Evolutionary conservation across 1,140 invertebrate species (phyloP).

Genomic region (Meloidogyne hapla): DNA sequence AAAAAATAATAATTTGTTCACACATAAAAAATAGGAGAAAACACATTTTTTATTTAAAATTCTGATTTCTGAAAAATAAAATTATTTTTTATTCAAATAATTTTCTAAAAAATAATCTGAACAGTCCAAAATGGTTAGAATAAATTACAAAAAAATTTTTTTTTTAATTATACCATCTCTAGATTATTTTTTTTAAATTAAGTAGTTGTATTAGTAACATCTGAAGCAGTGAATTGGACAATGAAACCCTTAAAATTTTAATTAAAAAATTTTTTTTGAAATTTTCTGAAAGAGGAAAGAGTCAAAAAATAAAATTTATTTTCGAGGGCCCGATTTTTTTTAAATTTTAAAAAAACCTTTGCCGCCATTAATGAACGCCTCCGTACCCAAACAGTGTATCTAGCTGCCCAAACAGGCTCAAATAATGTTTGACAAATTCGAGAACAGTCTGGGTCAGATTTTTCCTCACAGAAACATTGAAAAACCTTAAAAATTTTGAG

Average conservation of each 20-base stretch:
- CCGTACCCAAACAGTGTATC: conserved; percentile 22
- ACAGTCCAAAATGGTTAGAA: background rate
- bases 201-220: background rate
- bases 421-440: conserved; percentile 38
- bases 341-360: background rate
- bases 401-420: conserved; percentile 48
- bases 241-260: conserved; percentile 24
- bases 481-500: background rate
- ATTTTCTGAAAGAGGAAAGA: no score
- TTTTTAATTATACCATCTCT: background rate
- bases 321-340: no score
- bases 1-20: no score
- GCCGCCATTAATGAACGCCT: conserved; percentile 10
- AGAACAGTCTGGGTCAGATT: background rate
- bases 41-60: no score
- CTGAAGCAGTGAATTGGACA: conserved; percentile 21
- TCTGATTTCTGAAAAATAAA: no score
- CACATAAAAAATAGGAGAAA: no score
- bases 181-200: background rate
- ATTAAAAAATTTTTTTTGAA: background rate
- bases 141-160: background rate
- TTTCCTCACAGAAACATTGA: background rate
- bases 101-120: conserved; percentile 10
- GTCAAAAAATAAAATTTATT: no score
- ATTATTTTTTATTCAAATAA: no score